These are phyloP conservation scores for Mirza zaza DNA, from an alignment of 2,113 vertebrate species.

Conservation along the genomic window DNA sequence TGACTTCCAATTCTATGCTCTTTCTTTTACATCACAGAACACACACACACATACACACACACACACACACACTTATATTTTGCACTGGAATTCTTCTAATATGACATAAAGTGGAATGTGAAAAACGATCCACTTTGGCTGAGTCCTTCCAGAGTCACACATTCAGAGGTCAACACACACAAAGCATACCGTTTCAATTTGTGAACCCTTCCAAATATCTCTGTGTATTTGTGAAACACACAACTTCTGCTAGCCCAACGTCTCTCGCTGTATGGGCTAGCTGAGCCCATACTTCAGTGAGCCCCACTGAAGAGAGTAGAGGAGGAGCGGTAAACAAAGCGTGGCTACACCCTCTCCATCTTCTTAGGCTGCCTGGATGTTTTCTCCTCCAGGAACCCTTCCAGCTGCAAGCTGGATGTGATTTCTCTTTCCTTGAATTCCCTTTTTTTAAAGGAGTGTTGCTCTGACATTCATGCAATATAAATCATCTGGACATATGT, in stretches of 20 bases:
- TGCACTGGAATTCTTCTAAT: neutral
- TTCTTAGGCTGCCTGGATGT: neutral
- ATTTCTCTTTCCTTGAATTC: neutral
- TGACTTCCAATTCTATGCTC: neutral
- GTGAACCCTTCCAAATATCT: neutral
- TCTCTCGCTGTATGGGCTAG: neutral
- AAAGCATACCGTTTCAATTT: neutral
- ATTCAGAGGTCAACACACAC: neutral
- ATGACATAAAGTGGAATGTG: neutral
- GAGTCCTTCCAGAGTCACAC: neutral
- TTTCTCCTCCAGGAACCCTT: neutral
- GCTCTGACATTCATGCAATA: neutral
- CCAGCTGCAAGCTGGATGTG: neutral
- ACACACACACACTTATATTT: neutral
- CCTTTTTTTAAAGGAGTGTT: neutral
- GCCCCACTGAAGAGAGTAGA: neutral
- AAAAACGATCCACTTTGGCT: neutral
- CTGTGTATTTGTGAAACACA: neutral
- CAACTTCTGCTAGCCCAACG: neutral
- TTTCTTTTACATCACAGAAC: neutral
- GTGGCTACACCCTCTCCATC: neutral
- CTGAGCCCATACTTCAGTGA: neutral
- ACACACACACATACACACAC: rapidly evolving
- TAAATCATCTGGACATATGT: neutral
- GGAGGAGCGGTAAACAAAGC: neutral